phyloP scores from a whole-genome alignment of 2,888 invertebrate genomes.

The Sturmia bella region DNA sequence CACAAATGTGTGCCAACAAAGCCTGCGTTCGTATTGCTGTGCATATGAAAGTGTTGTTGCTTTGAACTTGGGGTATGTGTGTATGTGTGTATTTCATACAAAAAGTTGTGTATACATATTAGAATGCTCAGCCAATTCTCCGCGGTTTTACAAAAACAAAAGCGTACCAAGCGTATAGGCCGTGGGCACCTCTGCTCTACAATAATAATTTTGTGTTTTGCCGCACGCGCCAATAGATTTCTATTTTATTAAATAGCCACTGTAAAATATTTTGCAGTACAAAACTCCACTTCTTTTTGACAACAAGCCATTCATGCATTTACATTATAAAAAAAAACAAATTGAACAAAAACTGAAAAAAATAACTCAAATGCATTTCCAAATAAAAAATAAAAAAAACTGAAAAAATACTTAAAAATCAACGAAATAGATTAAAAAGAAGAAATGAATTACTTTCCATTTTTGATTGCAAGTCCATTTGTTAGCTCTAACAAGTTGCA shows the following conservation, averaged over 20 bases:
- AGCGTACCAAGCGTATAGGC: no score
- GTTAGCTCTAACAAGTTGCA: constrained; percentile 74
- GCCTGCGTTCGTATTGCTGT: no score
- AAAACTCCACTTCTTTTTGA: constrained; percentile 23
- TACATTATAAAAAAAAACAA: constrained; percentile 36
- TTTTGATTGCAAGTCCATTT: constrained; percentile 69
- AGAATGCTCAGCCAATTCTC: no score
- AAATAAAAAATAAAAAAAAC: constrained; percentile 1
- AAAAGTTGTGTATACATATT: no score
- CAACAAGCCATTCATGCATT: constrained; percentile 33
- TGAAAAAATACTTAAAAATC: constrained; percentile 47
- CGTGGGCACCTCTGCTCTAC: no score
- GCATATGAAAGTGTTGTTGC: no score
- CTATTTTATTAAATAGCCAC: not conserved
- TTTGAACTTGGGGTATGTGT: no score
- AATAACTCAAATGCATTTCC: constrained; percentile 4
- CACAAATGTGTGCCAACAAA: no score
- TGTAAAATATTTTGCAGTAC: not conserved
- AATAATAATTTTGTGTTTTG: no score
- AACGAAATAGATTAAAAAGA: constrained; percentile 33
- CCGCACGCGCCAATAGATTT: no score
- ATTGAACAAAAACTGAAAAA: constrained; percentile 23
- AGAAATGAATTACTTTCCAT: constrained; percentile 66
- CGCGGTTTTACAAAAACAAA: no score
- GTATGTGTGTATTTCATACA: no score